phyloP scores from a whole-genome alignment of 35 echinoderm and acorn worm species.

The Ptychodera flava region DNA sequence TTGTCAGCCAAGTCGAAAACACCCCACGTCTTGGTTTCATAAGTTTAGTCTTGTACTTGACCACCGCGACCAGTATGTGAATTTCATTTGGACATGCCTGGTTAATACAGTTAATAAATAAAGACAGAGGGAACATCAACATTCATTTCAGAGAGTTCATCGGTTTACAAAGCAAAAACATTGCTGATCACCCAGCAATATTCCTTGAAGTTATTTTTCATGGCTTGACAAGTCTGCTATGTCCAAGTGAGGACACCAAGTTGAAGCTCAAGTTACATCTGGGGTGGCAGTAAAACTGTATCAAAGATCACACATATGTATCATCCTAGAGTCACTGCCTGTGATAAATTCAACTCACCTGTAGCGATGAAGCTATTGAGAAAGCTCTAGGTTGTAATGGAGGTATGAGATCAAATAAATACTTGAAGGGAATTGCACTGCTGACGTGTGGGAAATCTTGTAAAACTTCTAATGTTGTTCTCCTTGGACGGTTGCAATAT shows the following conservation, averaged over 20 bases:
- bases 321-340: no score
- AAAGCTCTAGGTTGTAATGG: constrained; percentile 85
- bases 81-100: constrained; percentile 66
- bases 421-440: constrained; percentile 54
- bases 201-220: no score
- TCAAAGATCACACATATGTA: no score
- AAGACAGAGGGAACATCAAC: no score
- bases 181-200: no score
- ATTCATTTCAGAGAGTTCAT: no score
- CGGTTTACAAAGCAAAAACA: no score
- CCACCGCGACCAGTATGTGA: constrained; percentile 85
- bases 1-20: constrained; percentile 84
- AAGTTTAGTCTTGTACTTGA: constrained; percentile 76
- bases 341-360: constrained; percentile 56
- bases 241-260: no score
- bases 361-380: constrained; percentile 83
- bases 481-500: constrained; percentile 82
- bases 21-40: constrained; percentile 85
- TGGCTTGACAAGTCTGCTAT: no score
- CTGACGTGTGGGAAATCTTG: constrained; percentile 85
- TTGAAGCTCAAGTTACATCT: no score
- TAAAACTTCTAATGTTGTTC: constrained; percentile 77
- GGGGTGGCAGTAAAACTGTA: no score
- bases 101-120: no score
- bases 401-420: constrained; percentile 80